A percentile compares a stretch with the other conserved stretches of the same genome.
phyloP scores from a whole-genome alignment of 2,113 vertebrate species.

The Oncorhynchus mykiss region DNA sequence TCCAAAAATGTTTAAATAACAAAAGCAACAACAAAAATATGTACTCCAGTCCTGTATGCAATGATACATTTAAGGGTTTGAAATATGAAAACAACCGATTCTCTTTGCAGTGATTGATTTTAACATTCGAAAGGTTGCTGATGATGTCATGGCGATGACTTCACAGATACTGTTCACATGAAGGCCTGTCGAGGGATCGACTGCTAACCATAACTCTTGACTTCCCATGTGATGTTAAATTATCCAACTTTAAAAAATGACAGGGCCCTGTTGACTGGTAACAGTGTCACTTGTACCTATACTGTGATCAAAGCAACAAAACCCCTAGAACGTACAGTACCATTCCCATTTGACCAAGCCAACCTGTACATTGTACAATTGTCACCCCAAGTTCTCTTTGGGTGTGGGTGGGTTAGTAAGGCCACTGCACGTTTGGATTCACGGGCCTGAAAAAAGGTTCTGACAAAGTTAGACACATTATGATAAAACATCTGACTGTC shows the following conservation, averaged over 20 bases:
- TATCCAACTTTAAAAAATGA: too few species aligned
- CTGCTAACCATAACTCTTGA: too few species aligned
- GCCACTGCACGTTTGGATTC: conserved; percentile 1
- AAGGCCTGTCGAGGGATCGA: too few species aligned
- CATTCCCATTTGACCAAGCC: neutral
- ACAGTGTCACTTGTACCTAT: neutral
- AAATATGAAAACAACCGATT: conserved; percentile 38
- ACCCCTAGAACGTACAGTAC: neutral
- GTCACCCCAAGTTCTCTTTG: too few species aligned
- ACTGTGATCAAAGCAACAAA: neutral
- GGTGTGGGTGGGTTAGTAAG: neutral
- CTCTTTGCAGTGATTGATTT: neutral
- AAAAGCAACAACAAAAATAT: conserved; percentile 50
- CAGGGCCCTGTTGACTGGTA: neutral
- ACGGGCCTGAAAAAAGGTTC: neutral
- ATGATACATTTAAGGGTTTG: neutral
- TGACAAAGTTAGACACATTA: neutral
- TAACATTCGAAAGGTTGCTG: neutral
- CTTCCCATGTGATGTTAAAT: too few species aligned
- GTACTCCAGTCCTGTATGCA: conserved; percentile 32
- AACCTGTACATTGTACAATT: too few species aligned
- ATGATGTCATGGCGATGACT: neutral
- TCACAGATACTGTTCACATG: too few species aligned
- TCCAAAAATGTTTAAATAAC: conserved; percentile 64
- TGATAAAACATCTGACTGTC: neutral